Evolutionary conservation across 2,113 vertebrate genomes (phyloP), one percentile per base, ranked within the genome.

Genomic region (Odontophorus gujanensis): DNA sequence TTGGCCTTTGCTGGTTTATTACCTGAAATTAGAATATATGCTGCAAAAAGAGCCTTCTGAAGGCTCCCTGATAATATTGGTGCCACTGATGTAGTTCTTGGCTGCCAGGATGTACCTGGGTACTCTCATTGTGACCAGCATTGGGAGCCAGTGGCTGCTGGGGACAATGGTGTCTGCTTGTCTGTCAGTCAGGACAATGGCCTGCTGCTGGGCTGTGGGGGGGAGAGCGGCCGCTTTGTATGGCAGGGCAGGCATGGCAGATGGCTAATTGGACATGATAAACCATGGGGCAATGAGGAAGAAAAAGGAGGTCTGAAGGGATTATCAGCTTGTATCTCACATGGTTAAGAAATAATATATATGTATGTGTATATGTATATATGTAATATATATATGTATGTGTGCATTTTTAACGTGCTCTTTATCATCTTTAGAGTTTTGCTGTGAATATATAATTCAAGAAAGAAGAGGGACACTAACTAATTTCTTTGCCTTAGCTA

Each of bases 201-300:
- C 79, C 89, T 1, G 96, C 96, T 97, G 96, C 93, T 85, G 76
- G 92, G 93, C 96, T 91, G 79, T 34, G 7, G 58, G 50, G 75
- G 90, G 88, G 92, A 93, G 89, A 97, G 91, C 18, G 83, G 62
- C 80, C 45, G 86, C 83, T 96, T 97, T 95, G 93, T 94, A 45
- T 91, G 72, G 67, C 76, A 83, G 86, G 42, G 76, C 86, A 76
- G 89, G 97, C 95, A 96, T 95, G 97, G 98, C 98, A 99, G 98
- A 98, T 99, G 98, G 98, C 97, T 98, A 98, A 98, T 98, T 99
- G 98, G 98, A 98, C 97, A 95, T 97, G 97, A 98, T 97, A 98
- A 98, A 98, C 94, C 96, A 85, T 94, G 85, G 92, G 97, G 90
- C 96, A 96, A 92, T 88, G 96, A 89, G 97, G 89, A 96, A 97